phyloP scores from a whole-genome alignment of 2,797 vertebrate species.

The Clarias platycephalus region DNA sequence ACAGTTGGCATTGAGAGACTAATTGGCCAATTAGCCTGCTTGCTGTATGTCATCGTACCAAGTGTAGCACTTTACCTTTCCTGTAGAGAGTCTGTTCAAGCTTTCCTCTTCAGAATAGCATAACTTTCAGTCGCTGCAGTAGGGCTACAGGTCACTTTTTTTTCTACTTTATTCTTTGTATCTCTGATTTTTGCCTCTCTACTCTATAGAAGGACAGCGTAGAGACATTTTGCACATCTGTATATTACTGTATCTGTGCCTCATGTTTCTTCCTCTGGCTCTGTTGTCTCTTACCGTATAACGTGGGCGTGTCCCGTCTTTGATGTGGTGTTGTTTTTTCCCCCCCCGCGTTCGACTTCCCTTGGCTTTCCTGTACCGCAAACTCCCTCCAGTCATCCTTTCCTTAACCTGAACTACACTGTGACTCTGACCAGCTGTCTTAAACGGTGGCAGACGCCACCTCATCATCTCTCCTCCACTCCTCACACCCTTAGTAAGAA shows the following conservation, averaged over 20 bases:
- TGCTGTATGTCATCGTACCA: slow-evolving; percentile 58
- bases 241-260: slow-evolving; percentile 26
- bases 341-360: background rate
- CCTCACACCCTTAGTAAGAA: slow-evolving; percentile 19
- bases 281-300: slow-evolving; percentile 25
- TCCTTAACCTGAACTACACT: slow-evolving; percentile 52
- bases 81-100: slow-evolving; percentile 38
- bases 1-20: slow-evolving; percentile 36
- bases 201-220: slow-evolving; percentile 13
- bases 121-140: slow-evolving; percentile 32
- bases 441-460: slow-evolving; percentile 49
- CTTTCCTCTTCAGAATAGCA: slow-evolving; percentile 31
- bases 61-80: slow-evolving; percentile 61
- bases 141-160: slow-evolving; percentile 18
- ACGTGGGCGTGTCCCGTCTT: slow-evolving; percentile 26
- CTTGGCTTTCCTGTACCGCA: slow-evolving; percentile 1
- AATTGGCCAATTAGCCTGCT: slow-evolving; percentile 36
- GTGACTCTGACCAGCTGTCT: slow-evolving; percentile 61
- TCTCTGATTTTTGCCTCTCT: slow-evolving; percentile 16
- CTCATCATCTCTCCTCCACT: slow-evolving; percentile 31
- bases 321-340: slow-evolving; percentile 1
- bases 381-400: background rate
- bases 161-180: background rate
- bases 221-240: slow-evolving; percentile 47
- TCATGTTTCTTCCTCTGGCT: slow-evolving; percentile 6